A percentile compares a stretch with the other conserved stretches of the same genome.
Conservation (phyloP, 2,797 vertebrate genomes). For the Notolepis coatsorum region DNA sequence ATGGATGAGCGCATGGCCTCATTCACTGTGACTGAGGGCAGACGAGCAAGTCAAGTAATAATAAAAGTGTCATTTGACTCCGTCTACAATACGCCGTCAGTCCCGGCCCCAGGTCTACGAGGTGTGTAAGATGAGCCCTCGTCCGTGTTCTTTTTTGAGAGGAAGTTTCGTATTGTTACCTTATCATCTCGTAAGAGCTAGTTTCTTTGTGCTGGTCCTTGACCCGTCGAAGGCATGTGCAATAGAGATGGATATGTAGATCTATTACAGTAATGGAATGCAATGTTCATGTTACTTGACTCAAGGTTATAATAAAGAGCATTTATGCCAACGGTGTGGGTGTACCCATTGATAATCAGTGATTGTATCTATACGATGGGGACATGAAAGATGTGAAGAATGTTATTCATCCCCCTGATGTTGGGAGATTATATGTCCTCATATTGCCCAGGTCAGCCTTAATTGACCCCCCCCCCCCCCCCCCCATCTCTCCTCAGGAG, state of each 20-base stretch:
- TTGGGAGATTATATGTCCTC: background rate
- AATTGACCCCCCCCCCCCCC: no score
- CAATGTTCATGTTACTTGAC: no score
- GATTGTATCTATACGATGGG: no score
- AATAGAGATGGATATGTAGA: background rate
- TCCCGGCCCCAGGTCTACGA: background rate
- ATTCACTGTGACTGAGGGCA: background rate
- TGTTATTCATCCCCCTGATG: background rate
- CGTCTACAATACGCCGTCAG: background rate
- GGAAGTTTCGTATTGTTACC: no score
- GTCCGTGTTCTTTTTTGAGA: background rate
- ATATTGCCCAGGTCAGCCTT: no score
- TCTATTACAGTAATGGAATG: no score
- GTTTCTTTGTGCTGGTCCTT: no score
- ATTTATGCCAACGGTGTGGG: no score
- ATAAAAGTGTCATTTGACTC: background rate
- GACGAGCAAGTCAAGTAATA: background rate
- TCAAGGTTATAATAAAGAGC: no score
- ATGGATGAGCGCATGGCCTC: background rate
- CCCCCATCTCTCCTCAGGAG: slow-evolving; percentile 76
- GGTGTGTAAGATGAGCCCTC: background rate
- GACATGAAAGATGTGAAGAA: background rate
- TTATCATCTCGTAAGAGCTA: no score
- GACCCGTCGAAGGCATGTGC: background rate
- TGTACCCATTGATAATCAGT: no score